Conservation (phyloP, 2,113 vertebrate genomes). For the Heterocephalus glaber region DNA sequence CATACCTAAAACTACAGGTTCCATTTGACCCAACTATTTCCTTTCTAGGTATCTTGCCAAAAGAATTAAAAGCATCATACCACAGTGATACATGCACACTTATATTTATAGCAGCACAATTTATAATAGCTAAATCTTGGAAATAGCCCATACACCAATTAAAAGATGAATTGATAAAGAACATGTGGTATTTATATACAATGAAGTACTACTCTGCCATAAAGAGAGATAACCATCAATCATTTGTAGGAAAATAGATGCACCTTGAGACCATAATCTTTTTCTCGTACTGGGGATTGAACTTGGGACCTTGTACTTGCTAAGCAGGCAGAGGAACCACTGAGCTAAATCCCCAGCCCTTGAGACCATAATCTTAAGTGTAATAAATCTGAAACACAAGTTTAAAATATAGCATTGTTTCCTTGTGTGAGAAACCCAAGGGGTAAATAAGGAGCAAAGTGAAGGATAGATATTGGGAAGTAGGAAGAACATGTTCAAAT, state of each 20-base stretch:
- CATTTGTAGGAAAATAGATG: not conserved
- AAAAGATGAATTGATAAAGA: not conserved
- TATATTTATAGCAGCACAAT: not conserved
- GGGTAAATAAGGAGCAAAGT: not conserved
- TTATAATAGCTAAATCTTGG: not conserved
- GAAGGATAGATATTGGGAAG: not conserved
- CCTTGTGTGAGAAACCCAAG: not conserved
- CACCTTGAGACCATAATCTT: not conserved
- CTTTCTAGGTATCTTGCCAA: not conserved
- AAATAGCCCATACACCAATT: not conserved
- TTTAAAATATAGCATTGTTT: not conserved
- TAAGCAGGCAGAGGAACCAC: no score
- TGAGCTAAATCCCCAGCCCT: no score
- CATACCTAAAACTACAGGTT: not conserved
- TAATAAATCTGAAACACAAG: not conserved
- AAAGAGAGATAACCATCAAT: not conserved
- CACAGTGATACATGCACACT: not conserved
- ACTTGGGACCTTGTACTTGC: no score
- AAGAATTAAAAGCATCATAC: not conserved
- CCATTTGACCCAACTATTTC: not conserved
- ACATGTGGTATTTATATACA: not conserved
- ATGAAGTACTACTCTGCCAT: not conserved
- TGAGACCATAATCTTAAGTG: not conserved
- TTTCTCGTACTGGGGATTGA: no score
- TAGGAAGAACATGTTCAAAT: not conserved